Evolutionary conservation across 2,888 invertebrate genomes (phyloP).

Genomic region (Seira ritae): DNA sequence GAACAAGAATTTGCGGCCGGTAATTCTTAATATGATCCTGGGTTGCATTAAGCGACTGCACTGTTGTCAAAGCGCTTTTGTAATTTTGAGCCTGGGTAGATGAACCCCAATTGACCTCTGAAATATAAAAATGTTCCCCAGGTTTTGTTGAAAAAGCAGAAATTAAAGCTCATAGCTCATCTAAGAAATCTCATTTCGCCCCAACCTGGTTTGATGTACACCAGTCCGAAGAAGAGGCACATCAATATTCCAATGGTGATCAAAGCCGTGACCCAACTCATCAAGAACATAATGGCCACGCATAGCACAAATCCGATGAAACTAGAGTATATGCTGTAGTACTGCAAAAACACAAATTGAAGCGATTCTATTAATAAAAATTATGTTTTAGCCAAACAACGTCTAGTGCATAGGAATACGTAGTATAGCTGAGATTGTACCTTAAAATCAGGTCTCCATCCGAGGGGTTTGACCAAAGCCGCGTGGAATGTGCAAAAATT

Average conservation of each 20-base stretch:
- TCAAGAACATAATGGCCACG: slow-evolving; percentile 78
- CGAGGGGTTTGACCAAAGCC: slow-evolving; percentile 77
- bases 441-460: slow-evolving; percentile 76
- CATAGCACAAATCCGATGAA: slow-evolving; percentile 76
- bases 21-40: slow-evolving; percentile 99
- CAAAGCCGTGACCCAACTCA: slow-evolving; percentile 78
- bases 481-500: slow-evolving; percentile 79
- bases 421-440: slow-evolving; percentile 59
- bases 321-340: slow-evolving; percentile 78
- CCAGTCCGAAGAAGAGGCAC: slow-evolving; percentile 78
- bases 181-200: not conserved
- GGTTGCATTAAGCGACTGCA: slow-evolving; percentile 91
- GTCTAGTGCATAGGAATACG: not conserved
- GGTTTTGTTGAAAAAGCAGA: not conserved
- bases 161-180: not conserved
- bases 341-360: too few relatives aligned
- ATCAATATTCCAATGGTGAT: slow-evolving; percentile 77
- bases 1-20: slow-evolving; percentile 87
- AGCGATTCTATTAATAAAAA: not conserved
- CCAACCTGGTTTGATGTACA: slow-evolving; percentile 79
- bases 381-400: not conserved
- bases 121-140: slow-evolving; percentile 12
- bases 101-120: slow-evolving; percentile 99
- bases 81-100: slow-evolving; percentile 98
- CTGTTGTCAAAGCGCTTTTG: slow-evolving; percentile 91